Base-by-base conservation (phyloP, 1,140 invertebrate genomes). In the Pteromalus puparum region DNA sequence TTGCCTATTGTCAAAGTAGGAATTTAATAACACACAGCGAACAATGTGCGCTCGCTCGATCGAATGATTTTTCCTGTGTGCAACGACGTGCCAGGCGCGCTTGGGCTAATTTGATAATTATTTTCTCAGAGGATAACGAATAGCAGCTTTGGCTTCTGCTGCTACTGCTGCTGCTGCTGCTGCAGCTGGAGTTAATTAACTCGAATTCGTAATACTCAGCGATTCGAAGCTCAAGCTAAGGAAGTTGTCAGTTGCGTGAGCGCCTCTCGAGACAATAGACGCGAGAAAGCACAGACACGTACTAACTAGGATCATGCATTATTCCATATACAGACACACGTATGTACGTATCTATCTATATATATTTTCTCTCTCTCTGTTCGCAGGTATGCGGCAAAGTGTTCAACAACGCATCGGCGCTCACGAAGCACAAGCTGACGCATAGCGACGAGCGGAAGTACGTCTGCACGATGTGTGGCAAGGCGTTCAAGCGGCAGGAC, bases 401-500 rank as follows among this genome's bases (percentile, higher is more conserved):
- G 88, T 99, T 99, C 94, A 98, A 97, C 90, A 99, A 99, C 93
- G 98, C 98, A 88, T 99, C 98, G 89, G 98, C 98, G 74, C 95
- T 99, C 88, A 98, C 98, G 81, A 99, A 99, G 93, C 98, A 99
- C 95, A 98, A 98, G 93, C 94, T 99, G 92, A 99, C 98, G 87
- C 98, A 99, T 94, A 99, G 98, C 93, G 98, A 99, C 93, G 98
- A 99, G 92, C 93, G 98, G 88, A 98, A 99, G 93, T 99, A 99
- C 93, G 96, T 98, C 84, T 99, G 98, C 93, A 96, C 95, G 88
- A 96, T 98, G 91, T 99, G 98, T 93, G 96, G 97, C 81, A 99
- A 99, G 94, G 98, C 98, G 87, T 99, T 99, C 95, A 99, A 99
- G 94, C 95, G 98, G 92, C 98, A 99, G 94, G 98, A 99, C 94